Conservation (phyloP, 2,888 invertebrate species). For the Salticus scenicus region DNA sequence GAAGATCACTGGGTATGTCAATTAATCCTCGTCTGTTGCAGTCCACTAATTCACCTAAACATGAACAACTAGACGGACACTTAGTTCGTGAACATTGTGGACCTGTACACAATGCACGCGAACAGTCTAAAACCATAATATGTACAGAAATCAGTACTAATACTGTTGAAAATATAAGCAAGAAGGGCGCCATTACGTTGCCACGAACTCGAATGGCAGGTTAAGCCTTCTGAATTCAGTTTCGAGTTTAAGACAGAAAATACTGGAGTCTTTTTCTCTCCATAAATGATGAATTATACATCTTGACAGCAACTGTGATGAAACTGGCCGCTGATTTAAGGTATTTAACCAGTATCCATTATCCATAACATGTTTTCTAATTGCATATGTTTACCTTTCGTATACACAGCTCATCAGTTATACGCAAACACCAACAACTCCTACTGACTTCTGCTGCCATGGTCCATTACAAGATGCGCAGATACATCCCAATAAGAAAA, state of each 20-base stretch:
- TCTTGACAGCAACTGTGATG: constrained; percentile 12
- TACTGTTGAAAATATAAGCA: constrained; percentile 62
- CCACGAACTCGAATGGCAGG: constrained; percentile 60
- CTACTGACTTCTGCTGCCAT: constrained; percentile 40
- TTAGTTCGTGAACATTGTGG: constrained; percentile 27
- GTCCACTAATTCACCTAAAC: constrained; percentile 84
- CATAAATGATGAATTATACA: neutral
- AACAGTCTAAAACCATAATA: constrained; percentile 52
- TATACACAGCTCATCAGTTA: neutral
- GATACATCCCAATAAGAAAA: neutral
- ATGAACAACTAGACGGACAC: constrained; percentile 79
- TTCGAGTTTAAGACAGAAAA: constrained; percentile 13
- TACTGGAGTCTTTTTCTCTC: constrained; percentile 8
- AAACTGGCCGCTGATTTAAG: neutral
- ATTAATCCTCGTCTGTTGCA: constrained; percentile 84
- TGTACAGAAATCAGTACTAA: constrained; percentile 58
- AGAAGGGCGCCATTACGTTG: constrained; percentile 65
- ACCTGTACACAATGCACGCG: constrained; percentile 25
- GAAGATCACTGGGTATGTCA: constrained; percentile 83
- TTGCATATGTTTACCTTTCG: neutral
- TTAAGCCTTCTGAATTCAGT: constrained; percentile 45
- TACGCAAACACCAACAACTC: constrained; percentile 24
- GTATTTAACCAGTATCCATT: constrained; percentile 52
- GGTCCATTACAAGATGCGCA: constrained; percentile 42
- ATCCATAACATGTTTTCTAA: constrained; percentile 39